A percentile compares a stretch with the other conserved stretches of the same genome.
Conservation (phyloP, 2,888 invertebrate genomes). For the Noctua comes region DNA sequence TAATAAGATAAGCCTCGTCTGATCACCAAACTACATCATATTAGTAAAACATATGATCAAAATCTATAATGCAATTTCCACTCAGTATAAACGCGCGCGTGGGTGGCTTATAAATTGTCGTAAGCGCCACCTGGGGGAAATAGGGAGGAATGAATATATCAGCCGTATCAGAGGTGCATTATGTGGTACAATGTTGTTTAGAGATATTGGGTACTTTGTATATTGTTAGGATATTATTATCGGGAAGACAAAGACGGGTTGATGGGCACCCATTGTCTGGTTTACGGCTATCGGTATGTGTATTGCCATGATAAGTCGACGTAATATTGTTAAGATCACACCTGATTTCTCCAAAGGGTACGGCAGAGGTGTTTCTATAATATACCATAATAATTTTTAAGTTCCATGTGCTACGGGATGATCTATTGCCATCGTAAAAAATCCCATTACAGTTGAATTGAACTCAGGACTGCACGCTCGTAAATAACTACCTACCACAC, state of each 20-base stretch:
- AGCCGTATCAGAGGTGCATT: slow-evolving; percentile 1
- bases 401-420: neutral
- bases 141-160: slow-evolving; percentile 24
- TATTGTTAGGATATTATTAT: neutral
- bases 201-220: neutral
- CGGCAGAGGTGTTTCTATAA: neutral
- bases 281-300: neutral
- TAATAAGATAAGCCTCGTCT: neutral
- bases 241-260: slow-evolving; percentile 4
- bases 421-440: neutral
- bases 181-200: slow-evolving; percentile 11
- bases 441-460: neutral
- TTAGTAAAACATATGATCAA: slow-evolving; percentile 4
- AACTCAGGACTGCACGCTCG: neutral
- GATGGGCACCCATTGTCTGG: neutral
- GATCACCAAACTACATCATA: neutral
- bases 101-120: slow-evolving; percentile 21
- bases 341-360: neutral
- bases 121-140: slow-evolving; percentile 19
- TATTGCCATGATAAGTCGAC: neutral
- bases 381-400: neutral
- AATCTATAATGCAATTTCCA: slow-evolving; percentile 45
- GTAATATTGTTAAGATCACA: neutral
- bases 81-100: slow-evolving; percentile 10
- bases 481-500: no score